Base-by-base conservation (phyloP, 1,140 invertebrate species). In the Proales similis region DNA sequence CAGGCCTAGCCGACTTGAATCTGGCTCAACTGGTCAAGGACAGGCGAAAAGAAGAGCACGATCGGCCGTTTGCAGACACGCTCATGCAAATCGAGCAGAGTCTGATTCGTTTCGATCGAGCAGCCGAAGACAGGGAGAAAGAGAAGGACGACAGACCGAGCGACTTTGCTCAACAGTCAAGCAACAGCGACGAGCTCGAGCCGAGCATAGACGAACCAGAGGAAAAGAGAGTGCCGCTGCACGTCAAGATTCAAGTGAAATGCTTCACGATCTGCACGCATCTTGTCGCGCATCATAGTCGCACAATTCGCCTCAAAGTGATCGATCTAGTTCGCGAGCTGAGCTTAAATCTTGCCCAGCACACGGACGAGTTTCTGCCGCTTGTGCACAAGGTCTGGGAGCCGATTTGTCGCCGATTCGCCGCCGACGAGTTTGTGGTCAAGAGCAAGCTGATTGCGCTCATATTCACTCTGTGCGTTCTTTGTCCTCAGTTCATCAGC, bases 351-450 rank as follows among this genome's bases (percentile, higher is more conserved):
- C 30, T 57, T 19, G 33, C 36, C 36, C 36, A 57, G 45, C 19
- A 57, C 27, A 57, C 51, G 0, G 45, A 57, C 14, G 51, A 57
- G 19, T 57, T 57, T 26, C 30, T 57, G 20, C 51, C 51, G 2
- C 32, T 57, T 14, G 51, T 57, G 17, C 51, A 57, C 14, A 57
- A 57, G 27, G 20, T 57, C 3, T 57, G 51, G 51, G 29, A 36
- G 22, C 51, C 51, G 7, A 42, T 57, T 2, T 57, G 51, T 27
- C 36, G 45, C 11, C 19, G 51, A 24, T 57, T 57, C 32, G 45
- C 36, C 20, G 39, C 30, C 6, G 51, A 57, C 22, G 51, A 57
- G 27, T 20, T 57, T 11, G 32, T 57, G 17, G 51, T 57, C 6
- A 57, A 57, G 20, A 27, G 33, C 12, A 57, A 42, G 19, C 29